These are phyloP conservation scores for Eudemis profundana DNA, from an alignment of 2,888 invertebrate genomes.

Conservation along the genomic window DNA sequence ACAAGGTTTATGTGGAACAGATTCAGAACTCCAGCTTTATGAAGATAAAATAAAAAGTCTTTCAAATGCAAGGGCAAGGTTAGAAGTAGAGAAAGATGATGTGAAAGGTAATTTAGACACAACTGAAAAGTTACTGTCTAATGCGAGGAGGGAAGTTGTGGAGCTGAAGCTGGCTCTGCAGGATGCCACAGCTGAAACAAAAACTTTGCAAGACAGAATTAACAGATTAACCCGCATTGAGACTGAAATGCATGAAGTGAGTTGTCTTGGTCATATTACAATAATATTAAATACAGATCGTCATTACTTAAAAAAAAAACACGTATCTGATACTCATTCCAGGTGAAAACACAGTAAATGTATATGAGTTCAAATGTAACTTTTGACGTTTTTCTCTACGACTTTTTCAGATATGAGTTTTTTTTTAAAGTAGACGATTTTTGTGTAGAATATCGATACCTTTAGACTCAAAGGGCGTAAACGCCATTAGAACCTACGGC, in stretches of 20 bases:
- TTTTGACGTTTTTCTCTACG: too few species aligned
- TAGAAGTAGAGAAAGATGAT: slow-evolving; percentile 88
- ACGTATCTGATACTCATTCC: too few species aligned
- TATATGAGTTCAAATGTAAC: too few species aligned
- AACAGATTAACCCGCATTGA: slow-evolving; percentile 65
- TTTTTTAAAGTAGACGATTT: too few species aligned
- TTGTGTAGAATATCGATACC: too few species aligned
- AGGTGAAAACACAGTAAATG: too few species aligned
- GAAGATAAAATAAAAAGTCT: slow-evolving; percentile 79
- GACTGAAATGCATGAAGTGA: slow-evolving; percentile 68
- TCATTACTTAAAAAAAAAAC: too few species aligned
- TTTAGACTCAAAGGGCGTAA: too few species aligned
- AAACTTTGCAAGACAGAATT: slow-evolving; percentile 83
- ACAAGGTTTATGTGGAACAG: slow-evolving; percentile 62
- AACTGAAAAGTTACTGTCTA: slow-evolving; percentile 87
- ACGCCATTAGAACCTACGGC: too few species aligned
- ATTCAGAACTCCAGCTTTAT: slow-evolving; percentile 77
- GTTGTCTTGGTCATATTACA: slow-evolving; percentile 1
- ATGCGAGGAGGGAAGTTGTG: slow-evolving; percentile 88
- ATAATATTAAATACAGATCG: too few species aligned
- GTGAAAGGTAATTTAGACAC: slow-evolving; percentile 84
- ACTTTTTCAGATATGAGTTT: too few species aligned
- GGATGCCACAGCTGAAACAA: slow-evolving; percentile 87
- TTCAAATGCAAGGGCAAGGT: slow-evolving; percentile 83
- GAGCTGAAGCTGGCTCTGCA: slow-evolving; percentile 86